phyloP scores from a whole-genome alignment of 1,140 invertebrate genomes.

The Leucophenga varia region DNA sequence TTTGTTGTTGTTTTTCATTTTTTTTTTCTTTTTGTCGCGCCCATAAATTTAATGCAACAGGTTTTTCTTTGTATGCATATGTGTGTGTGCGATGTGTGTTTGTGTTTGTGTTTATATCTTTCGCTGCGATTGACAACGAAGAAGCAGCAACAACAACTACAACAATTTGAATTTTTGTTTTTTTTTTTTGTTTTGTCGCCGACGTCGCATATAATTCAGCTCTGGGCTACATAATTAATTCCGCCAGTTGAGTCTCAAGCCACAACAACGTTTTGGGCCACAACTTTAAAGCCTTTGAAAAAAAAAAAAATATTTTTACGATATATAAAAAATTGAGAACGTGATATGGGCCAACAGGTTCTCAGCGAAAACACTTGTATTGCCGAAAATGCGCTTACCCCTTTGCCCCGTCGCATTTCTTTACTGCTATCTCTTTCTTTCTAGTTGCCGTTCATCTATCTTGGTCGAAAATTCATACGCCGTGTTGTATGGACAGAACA shows the following conservation, averaged over 20 bases:
- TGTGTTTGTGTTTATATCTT: background rate
- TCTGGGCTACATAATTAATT: slow-evolving; percentile 54
- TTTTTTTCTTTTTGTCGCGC: slow-evolving; percentile 37
- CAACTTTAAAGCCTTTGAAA: background rate
- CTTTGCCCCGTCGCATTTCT: too few species aligned
- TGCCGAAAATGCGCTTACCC: too few species aligned
- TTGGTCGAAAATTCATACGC: too few species aligned
- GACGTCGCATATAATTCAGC: slow-evolving; percentile 53
- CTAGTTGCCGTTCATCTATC: too few species aligned
- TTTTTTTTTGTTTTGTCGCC: too few species aligned
- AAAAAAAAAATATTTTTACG: background rate
- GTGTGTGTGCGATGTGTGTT: background rate
- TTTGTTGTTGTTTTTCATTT: slow-evolving; percentile 12
- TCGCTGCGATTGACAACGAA: background rate
- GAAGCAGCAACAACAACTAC: slow-evolving; percentile 4
- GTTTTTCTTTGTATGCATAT: slow-evolving; percentile 18
- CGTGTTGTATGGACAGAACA: too few species aligned
- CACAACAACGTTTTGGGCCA: too few species aligned
- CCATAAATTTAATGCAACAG: slow-evolving; percentile 52
- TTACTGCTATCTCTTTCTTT: too few species aligned
- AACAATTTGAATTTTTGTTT: background rate
- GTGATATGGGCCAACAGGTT: slow-evolving; percentile 53
- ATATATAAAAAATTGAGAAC: slow-evolving; percentile 24
- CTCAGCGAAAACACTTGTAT: slow-evolving; percentile 40
- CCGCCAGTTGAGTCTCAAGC: slow-evolving; percentile 31